A percentile compares a stretch with the other conserved stretches of the same genome.
Evolutionary conservation across 2,113 vertebrate genomes (phyloP).

Genomic region (Phoxinus phoxinus): DNA sequence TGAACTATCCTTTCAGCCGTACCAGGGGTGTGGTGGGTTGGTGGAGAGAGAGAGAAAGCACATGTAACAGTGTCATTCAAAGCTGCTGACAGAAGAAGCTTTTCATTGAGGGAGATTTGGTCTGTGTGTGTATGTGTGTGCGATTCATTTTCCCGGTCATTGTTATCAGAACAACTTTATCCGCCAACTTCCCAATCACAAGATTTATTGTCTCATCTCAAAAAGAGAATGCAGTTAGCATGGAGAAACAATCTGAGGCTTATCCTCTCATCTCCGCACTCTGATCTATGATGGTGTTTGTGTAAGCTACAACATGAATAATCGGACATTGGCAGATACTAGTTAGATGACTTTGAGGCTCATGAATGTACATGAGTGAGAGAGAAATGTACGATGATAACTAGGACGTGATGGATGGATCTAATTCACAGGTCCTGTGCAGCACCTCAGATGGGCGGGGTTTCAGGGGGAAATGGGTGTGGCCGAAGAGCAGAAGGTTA

Average conservation of each 20-base stretch:
- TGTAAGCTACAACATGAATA: constrained; percentile 29
- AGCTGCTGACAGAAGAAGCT: constrained; percentile 19
- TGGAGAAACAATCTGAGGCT: constrained; percentile 29
- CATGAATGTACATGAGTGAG: neutral
- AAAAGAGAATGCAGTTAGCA: constrained; percentile 36
- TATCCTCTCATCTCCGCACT: constrained; percentile 19
- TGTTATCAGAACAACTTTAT: constrained; percentile 22
- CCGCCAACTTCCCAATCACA: neutral
- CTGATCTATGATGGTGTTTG: constrained; percentile 16
- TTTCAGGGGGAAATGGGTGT: constrained; percentile 13
- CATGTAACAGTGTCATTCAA: constrained; percentile 4
- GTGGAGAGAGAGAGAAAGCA: neutral
- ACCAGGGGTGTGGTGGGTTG: neutral
- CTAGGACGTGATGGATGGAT: constrained; percentile 39
- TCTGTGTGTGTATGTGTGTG: neutral
- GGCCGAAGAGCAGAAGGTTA: constrained; percentile 34
- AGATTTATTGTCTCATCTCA: constrained; percentile 51
- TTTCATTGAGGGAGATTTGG: constrained; percentile 30
- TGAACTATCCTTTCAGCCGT: constrained; percentile 61
- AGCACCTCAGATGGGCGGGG: neutral
- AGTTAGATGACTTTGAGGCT: constrained; percentile 28
- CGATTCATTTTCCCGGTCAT: constrained; percentile 6
- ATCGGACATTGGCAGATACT: constrained; percentile 20
- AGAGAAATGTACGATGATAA: constrained; percentile 9
- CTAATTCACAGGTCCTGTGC: neutral